Evolutionary conservation across 2,888 invertebrate species (phyloP), one percentile per base, ranked within the genome.

Genomic region (Drosophila flavopinicola): DNA sequence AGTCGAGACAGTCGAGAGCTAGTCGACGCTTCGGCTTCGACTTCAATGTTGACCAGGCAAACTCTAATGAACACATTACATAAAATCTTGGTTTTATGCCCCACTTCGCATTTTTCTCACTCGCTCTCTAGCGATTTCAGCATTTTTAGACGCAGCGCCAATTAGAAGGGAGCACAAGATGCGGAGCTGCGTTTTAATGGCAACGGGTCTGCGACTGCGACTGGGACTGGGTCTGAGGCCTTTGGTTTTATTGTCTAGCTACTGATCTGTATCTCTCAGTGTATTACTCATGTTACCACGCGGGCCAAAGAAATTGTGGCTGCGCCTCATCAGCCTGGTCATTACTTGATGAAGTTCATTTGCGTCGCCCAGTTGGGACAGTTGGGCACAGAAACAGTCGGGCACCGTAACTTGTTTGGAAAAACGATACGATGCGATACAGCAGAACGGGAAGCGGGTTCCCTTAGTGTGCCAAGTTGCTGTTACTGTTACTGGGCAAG

Each of bases 261-360:
- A 85, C 80, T 80, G 80, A 80, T 80, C 83, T 85, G 83, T 85
- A 80, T 80, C 79, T 79, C 1, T 9, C 9, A 13, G 71, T 25
- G 49, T 61, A 75, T 78, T 80, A 74, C 85, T 80, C 85, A 78
- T 63, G 66, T 80, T 82, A 84, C 79, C 59, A 54, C 45, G 45
- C 33, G 41, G 29, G 42, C 53, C 73, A 57, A 25, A 79, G 77
- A 78, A 82, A 82, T 20, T 75, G 73, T 66, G 70, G 66, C 58
- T 57, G 70, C 51, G 66, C 59, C 83, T 74, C 83, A 80, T 80
- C 80, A 80, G 68, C 48, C 72, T 30, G 83, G 85, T 85, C 85
- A 80, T 80, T 85, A 80, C 78, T 78, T 82, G 80, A 80, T 85
- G 65, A 82, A 85, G 85, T 85, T 80, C 85, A 80, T 82, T 80